These are phyloP conservation scores for Junco hyemalis DNA, from an alignment of 2,113 vertebrate genomes.

Conservation along the genomic window DNA sequence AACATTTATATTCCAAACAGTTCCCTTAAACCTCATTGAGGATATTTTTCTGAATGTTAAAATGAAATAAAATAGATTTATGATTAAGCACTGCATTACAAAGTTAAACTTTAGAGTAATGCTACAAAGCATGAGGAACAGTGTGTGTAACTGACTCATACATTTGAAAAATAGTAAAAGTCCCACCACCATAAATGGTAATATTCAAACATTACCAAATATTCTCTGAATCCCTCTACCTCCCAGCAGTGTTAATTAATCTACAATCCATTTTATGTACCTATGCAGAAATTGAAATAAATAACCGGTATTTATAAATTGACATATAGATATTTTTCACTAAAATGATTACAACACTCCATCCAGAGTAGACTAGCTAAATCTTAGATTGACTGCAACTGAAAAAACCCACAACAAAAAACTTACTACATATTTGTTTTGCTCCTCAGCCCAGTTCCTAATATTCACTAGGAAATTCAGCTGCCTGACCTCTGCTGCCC, in stretches of 20 bases:
- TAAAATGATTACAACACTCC: background rate
- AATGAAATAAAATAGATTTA: conserved; percentile 32
- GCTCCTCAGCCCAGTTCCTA: background rate
- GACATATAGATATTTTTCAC: background rate
- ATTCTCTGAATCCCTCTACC: background rate
- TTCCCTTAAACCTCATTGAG: background rate
- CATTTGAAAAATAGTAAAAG: background rate
- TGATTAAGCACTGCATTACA: background rate
- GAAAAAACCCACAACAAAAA: background rate
- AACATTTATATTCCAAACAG: conserved; percentile 15
- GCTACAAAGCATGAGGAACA: background rate
- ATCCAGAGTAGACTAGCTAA: background rate
- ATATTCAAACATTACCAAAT: background rate
- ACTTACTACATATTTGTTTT: background rate
- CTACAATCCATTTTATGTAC: background rate
- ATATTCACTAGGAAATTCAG: conserved; percentile 22
- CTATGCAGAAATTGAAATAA: background rate
- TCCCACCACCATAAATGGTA: background rate
- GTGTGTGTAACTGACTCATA: background rate
- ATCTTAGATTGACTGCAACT: background rate
- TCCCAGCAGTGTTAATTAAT: background rate
- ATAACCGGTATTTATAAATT: background rate
- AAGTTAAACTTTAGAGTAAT: background rate
- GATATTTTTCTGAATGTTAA: conserved; percentile 30
- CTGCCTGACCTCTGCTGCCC: background rate